Conservation (phyloP, 2,113 vertebrate species). For the Euleptes europaea region DNA sequence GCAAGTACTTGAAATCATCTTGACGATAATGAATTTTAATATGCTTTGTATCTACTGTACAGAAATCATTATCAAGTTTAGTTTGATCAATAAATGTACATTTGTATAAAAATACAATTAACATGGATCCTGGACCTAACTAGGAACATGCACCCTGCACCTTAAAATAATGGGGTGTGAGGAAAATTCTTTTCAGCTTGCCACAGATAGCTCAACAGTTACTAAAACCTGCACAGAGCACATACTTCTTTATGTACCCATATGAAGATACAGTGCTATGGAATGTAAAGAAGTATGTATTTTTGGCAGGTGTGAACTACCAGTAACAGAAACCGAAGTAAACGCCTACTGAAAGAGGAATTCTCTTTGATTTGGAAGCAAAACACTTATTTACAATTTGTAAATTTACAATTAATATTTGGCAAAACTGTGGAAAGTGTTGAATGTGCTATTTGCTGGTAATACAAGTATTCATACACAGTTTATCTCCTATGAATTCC, state of each 20-base stretch:
- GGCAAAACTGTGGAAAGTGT: conserved; percentile 7
- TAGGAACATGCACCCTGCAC: conserved; percentile 46
- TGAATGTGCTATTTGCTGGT: conserved; percentile 36
- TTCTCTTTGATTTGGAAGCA: conserved; percentile 63
- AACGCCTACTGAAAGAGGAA: conserved; percentile 63
- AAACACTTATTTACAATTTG: conserved; percentile 47
- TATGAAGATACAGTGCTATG: conserved; percentile 99
- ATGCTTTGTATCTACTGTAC: conserved; percentile 42
- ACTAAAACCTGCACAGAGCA: conserved; percentile 89
- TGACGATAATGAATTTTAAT: conserved; percentile 47
- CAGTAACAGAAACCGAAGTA: conserved; percentile 63
- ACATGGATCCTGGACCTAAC: conserved; percentile 29
- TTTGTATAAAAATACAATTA: conserved; percentile 38
- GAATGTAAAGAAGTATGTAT: conserved; percentile 99
- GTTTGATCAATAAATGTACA: conserved; percentile 28
- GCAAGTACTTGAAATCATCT: conserved; percentile 48
- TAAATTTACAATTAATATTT: conserved; percentile 37
- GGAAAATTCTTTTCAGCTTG: conserved; percentile 54
- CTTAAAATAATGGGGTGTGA: conserved; percentile 38
- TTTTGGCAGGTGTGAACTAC: conserved; percentile 88
- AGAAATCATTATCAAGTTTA: conserved; percentile 63
- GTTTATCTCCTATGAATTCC: conserved; percentile 24
- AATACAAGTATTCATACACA: conserved; percentile 3
- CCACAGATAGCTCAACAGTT: conserved; percentile 51
- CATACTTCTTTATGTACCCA: conserved; percentile 99